phyloP scores from a whole-genome alignment of 2,113 vertebrate genomes.

The Chaetura pelagica region DNA sequence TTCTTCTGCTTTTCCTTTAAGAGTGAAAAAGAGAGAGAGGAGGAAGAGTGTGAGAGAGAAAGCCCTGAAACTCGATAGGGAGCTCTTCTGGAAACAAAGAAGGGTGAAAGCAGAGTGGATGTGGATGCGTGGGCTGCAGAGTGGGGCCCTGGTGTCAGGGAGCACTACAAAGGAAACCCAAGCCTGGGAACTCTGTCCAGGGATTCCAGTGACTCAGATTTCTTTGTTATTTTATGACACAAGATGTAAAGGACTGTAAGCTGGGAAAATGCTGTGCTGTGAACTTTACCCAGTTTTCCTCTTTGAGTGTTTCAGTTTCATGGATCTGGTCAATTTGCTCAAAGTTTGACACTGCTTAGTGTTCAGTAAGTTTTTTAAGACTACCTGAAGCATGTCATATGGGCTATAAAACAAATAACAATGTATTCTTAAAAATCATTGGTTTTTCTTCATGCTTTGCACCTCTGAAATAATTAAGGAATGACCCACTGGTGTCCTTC shows the following conservation, averaged over 20 bases:
- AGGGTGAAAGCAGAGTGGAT: slow-evolving; percentile 35
- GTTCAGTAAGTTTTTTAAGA: neutral
- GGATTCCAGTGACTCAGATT: slow-evolving; percentile 61
- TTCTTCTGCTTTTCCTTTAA: neutral
- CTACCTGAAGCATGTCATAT: neutral
- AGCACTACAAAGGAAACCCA: slow-evolving; percentile 68
- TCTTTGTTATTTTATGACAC: slow-evolving; percentile 71
- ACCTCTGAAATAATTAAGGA: slow-evolving; percentile 12
- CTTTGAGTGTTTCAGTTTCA: neutral
- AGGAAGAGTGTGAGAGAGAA: neutral
- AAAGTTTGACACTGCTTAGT: neutral
- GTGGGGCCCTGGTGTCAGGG: slow-evolving; percentile 20
- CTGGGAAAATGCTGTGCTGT: slow-evolving; percentile 66
- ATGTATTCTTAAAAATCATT: neutral
- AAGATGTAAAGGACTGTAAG: slow-evolving; percentile 72
- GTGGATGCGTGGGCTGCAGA: slow-evolving; percentile 38
- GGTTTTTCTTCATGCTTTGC: neutral
- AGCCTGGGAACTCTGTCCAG: slow-evolving; percentile 74
- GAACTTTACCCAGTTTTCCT: slow-evolving; percentile 66
- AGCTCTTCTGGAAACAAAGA: slow-evolving; percentile 7
- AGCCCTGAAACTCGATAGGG: slow-evolving; percentile 24
- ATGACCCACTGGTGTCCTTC: neutral
- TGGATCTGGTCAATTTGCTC: neutral
- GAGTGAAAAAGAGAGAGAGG: neutral
- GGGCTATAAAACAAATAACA: neutral